Conservation (phyloP, 2,888 invertebrate genomes). For the Venusia cambrica region DNA sequence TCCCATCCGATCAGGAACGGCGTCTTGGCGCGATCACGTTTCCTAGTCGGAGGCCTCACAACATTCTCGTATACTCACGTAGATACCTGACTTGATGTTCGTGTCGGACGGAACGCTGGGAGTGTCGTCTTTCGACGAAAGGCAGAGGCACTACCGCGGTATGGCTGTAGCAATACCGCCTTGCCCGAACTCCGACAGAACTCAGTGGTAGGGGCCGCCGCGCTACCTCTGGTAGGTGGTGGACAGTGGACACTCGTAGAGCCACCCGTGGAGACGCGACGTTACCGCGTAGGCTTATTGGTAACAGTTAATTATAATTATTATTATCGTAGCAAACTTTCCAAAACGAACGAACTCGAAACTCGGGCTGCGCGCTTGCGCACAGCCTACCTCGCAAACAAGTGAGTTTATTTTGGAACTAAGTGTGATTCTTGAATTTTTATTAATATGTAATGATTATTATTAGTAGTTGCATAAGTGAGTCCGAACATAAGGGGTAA, state of each 20-base stretch:
- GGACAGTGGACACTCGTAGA: constrained; percentile 32
- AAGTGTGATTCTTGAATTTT: constrained; percentile 87
- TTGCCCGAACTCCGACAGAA: constrained; percentile 16
- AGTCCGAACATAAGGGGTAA: constrained; percentile 58
- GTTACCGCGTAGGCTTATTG: constrained; percentile 79
- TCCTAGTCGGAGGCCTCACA: constrained; percentile 29
- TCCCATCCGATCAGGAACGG: constrained; percentile 39
- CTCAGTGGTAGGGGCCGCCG: constrained; percentile 29
- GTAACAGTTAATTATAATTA: constrained; percentile 78
- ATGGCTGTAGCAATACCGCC: constrained; percentile 22
- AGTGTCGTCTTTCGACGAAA: constrained; percentile 33
- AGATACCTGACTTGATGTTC: constrained; percentile 31
- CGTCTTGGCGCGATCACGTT: constrained; percentile 35
- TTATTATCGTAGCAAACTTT: constrained; percentile 81
- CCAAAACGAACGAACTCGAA: constrained; percentile 83
- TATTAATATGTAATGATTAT: constrained; percentile 81
- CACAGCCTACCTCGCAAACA: constrained; percentile 86
- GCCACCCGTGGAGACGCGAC: constrained; percentile 72
- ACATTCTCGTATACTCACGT: constrained; percentile 7
- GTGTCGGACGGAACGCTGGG: constrained; percentile 34
- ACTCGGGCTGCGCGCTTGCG: constrained; percentile 80
- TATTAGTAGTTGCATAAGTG: constrained; percentile 80
- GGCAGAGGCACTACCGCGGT: constrained; percentile 13
- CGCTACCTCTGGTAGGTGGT: constrained; percentile 34
- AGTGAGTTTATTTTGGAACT: constrained; percentile 89